Evolutionary conservation across 2,113 vertebrate species (phyloP), one percentile per base, ranked within the genome.

Genomic region (Megatriorchis doriae): DNA sequence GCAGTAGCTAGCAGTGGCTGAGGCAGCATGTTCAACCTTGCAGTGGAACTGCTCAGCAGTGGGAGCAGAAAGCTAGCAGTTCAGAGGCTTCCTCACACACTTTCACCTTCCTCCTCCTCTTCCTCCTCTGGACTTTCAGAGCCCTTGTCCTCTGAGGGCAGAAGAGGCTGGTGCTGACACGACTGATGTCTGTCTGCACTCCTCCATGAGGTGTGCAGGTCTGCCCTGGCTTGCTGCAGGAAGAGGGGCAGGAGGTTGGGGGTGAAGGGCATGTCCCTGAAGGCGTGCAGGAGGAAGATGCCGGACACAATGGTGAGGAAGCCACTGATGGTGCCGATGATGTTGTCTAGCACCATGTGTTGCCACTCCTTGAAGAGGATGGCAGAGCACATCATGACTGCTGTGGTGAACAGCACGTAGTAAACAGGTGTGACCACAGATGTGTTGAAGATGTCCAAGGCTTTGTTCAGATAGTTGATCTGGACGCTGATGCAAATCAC

Each of bases 321-420:
- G 40, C 98, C 98, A 1, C 98, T 98, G 66, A 99, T 97, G 15
- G 98, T 98, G 66, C 98, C 98, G 1, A 98, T 58, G 19, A 97
- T 89, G 22, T 98, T 98, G 45, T 98, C 97, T 9, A 95, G 74
- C 48, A 96, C 97, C 98, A 99, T 98, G 21, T 98, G 91, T 82
- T 98, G 94, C 98, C 98, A 99, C 94, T 99, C 98, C 81, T 99
- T 99, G 95, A 99, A 99, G 65, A 99, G 98, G 91, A 99, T 98
- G 65, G 98, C 98, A 1, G 98, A 99, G 94, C 98, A 99, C 38
- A 59, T 98, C 98, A 98, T 98, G 78, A 99, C 98, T 1, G 98
- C 98, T 3, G 98, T 98, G 91, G 98, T 99, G 97, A 99, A 99
- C 93, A 99, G 98, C 92, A 99, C 98, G 0, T 99, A 99, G 93